A percentile compares a stretch with the other conserved stretches of the same genome.
Evolutionary conservation across 2,888 invertebrate species (phyloP).

Genomic region (Melanchra persicariae): DNA sequence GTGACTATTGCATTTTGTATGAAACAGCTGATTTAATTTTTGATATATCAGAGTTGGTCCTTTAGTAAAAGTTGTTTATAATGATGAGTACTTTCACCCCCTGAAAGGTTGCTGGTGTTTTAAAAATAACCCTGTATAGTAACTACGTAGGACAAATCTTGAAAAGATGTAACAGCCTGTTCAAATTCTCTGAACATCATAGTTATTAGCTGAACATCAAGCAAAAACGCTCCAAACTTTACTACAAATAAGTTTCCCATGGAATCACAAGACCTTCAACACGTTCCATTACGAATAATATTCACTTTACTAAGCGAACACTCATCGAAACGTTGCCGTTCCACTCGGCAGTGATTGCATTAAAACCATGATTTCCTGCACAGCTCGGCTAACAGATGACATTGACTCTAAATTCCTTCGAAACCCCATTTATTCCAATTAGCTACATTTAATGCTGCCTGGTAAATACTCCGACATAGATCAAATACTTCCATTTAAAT

Average conservation of each 20-base stretch:
- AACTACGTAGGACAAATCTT: too few relatives aligned
- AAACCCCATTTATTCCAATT: constrained; percentile 65
- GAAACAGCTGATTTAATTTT: too few relatives aligned
- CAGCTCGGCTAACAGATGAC: constrained; percentile 58
- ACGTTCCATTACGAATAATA: constrained; percentile 44
- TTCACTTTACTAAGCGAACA: constrained; percentile 36
- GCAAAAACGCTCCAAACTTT: neutral
- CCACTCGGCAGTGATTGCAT: constrained; percentile 40
- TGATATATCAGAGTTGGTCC: too few relatives aligned
- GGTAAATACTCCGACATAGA: constrained; percentile 54
- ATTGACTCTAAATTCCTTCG: constrained; percentile 59
- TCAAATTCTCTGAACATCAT: neutral
- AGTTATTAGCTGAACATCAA: neutral
- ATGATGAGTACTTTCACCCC: too few relatives aligned
- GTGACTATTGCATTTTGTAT: too few relatives aligned
- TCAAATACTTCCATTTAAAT: constrained; percentile 61
- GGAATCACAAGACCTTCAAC: constrained; percentile 9
- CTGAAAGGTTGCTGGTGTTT: too few relatives aligned
- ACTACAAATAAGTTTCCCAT: constrained; percentile 16
- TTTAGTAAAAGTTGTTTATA: too few relatives aligned
- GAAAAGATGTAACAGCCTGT: too few relatives aligned
- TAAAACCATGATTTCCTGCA: constrained; percentile 49
- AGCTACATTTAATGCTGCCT: constrained; percentile 45
- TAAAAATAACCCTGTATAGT: too few relatives aligned
- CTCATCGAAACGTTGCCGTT: constrained; percentile 47